phyloP scores from a whole-genome alignment of 2,888 invertebrate species.

The Thalpophila matura region DNA sequence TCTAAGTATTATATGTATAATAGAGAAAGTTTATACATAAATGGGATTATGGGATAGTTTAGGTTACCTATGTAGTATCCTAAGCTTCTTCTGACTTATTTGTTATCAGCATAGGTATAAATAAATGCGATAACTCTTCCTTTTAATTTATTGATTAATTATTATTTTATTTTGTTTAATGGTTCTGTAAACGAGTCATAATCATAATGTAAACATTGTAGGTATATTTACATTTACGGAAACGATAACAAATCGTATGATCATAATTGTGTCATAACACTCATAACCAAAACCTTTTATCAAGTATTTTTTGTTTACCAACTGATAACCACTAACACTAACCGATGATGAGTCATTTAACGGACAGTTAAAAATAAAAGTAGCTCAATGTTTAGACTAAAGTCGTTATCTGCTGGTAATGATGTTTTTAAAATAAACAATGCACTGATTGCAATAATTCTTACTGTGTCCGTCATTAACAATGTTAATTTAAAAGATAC shows the following conservation, averaged over 20 bases:
- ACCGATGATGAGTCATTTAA: constrained; percentile 34
- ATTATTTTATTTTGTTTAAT: constrained; percentile 15
- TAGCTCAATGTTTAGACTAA: constrained; percentile 38
- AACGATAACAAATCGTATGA: constrained; percentile 39
- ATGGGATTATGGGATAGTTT: too few relatives aligned
- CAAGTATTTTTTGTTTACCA: constrained; percentile 32
- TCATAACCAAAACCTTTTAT: constrained; percentile 26
- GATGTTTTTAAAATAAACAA: constrained; percentile 30
- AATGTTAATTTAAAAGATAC: background rate
- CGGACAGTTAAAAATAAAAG: constrained; percentile 30
- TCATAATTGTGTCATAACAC: constrained; percentile 24
- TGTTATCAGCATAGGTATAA: too few relatives aligned
- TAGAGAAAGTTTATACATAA: too few relatives aligned
- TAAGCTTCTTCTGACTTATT: too few relatives aligned
- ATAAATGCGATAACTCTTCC: too few relatives aligned
- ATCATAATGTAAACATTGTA: constrained; percentile 15
- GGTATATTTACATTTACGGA: constrained; percentile 26
- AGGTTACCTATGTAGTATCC: too few relatives aligned
- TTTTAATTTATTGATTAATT: too few relatives aligned
- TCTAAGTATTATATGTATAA: too few relatives aligned
- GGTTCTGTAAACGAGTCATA: constrained; percentile 3
- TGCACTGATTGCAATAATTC: constrained; percentile 1
- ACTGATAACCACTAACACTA: constrained; percentile 13
- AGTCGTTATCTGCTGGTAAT: constrained; percentile 24
- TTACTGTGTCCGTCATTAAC: background rate